phyloP scores from a whole-genome alignment of 1,140 invertebrate genomes.

The Drosophila malerkotliana region DNA sequence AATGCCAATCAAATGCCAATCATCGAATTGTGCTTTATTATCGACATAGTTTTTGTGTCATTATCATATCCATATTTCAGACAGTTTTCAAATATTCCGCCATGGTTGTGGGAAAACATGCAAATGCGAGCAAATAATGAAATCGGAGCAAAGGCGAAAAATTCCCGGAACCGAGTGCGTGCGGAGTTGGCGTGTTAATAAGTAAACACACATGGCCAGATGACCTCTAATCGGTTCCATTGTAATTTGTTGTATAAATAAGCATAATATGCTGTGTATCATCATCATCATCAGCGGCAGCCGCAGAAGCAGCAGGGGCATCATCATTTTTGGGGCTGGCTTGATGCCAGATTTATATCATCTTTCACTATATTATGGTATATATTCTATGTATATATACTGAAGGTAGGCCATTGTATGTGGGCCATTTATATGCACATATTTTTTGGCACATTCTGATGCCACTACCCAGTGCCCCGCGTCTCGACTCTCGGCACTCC shows the following conservation, averaged over 20 bases:
- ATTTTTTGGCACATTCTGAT: slow-evolving; percentile 47
- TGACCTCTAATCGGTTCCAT: slow-evolving; percentile 65
- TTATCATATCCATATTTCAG: slow-evolving; percentile 25
- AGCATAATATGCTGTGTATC: slow-evolving; percentile 49
- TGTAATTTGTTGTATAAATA: slow-evolving; percentile 75
- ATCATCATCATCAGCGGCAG: slow-evolving; percentile 21
- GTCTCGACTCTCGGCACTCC: not conserved
- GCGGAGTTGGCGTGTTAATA: slow-evolving; percentile 25
- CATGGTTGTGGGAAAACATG: slow-evolving; percentile 12
- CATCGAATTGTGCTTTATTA: slow-evolving; percentile 18
- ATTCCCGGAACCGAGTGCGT: not conserved
- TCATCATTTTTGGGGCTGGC: slow-evolving; percentile 27
- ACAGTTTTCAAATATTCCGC: slow-evolving; percentile 40
- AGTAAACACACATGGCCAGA: slow-evolving; percentile 24
- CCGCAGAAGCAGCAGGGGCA: not conserved
- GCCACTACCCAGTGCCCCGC: not conserved
- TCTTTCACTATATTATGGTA: slow-evolving; percentile 27
- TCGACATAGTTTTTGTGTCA: slow-evolving; percentile 24
- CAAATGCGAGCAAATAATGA: slow-evolving; percentile 22
- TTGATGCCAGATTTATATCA: slow-evolving; percentile 26
- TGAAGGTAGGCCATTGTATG: slow-evolving; percentile 15
- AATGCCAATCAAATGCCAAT: slow-evolving; percentile 46
- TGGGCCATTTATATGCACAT: slow-evolving; percentile 72
- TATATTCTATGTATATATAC: not conserved
- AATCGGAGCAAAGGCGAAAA: slow-evolving; percentile 2